Conservation (phyloP, 2,113 vertebrate species). For the Microtus montanus region DNA sequence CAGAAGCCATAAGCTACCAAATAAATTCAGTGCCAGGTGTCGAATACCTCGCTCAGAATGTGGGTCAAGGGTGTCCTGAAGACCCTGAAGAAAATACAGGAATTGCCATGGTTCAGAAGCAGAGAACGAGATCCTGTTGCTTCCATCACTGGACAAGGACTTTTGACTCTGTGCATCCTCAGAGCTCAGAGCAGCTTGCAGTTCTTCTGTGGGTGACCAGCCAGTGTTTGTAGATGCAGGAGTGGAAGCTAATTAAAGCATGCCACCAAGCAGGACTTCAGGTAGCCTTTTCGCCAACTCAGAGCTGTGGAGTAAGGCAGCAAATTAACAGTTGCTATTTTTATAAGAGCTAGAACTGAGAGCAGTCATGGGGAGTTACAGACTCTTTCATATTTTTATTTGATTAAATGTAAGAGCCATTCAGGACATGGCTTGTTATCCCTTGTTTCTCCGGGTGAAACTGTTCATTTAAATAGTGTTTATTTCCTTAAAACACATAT, state of each 20-base stretch:
- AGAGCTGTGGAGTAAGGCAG: not conserved
- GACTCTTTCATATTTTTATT: slow-evolving; percentile 50
- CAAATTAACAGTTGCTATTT: slow-evolving; percentile 64
- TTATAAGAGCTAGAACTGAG: slow-evolving; percentile 28
- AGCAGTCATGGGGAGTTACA: slow-evolving; percentile 29
- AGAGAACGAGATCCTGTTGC: not conserved
- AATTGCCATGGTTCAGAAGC: no score
- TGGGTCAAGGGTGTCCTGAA: not conserved
- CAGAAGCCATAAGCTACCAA: not conserved
- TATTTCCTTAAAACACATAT: not conserved
- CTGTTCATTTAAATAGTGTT: not conserved
- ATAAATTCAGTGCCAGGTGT: not conserved
- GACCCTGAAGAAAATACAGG: not conserved
- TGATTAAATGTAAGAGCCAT: slow-evolving; percentile 14
- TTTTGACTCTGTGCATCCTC: not conserved
- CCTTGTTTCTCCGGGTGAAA: not conserved
- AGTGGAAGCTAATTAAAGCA: slow-evolving; percentile 26
- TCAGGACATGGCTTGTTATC: not conserved
- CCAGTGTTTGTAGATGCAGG: not conserved
- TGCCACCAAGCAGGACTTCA: not conserved
- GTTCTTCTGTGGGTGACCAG: not conserved
- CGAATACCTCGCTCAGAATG: not conserved
- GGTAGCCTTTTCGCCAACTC: not conserved
- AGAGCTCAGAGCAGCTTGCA: not conserved
- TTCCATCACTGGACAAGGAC: not conserved